Evolutionary conservation across 2,888 invertebrate genomes (phyloP).

Genomic region (Salpingus planirostris): DNA sequence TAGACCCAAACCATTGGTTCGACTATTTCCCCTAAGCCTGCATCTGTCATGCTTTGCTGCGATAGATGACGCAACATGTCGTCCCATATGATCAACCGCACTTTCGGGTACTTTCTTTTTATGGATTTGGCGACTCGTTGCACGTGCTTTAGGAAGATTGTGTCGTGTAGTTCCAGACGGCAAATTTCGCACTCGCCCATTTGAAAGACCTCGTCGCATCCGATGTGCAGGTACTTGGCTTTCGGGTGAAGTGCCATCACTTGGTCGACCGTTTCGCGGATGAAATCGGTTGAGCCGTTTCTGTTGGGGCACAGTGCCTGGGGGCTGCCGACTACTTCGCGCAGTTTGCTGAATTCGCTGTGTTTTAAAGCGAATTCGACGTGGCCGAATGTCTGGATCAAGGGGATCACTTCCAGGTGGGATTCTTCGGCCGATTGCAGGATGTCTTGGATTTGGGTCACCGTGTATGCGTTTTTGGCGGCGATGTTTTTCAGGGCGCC

Average conservation of each 20-base stretch:
- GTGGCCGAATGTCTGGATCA: constrained; percentile 71
- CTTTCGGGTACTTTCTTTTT: constrained; percentile 47
- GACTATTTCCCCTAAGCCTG: constrained; percentile 55
- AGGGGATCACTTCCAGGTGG: constrained; percentile 60
- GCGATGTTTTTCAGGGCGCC: constrained; percentile 48
- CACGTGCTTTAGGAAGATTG: constrained; percentile 56
- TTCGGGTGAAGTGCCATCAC: constrained; percentile 33
- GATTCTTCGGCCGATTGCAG: constrained; percentile 48
- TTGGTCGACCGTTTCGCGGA: constrained; percentile 63
- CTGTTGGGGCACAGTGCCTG: constrained; percentile 65
- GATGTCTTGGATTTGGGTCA: constrained; percentile 48
- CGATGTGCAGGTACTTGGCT: constrained; percentile 55
- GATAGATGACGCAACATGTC: constrained; percentile 66
- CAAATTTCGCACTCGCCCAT: constrained; percentile 60
- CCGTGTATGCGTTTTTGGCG: constrained; percentile 53
- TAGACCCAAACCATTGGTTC: constrained; percentile 81
- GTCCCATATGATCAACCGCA: constrained; percentile 67
- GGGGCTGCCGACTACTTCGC: constrained; percentile 59
- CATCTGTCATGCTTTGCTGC: constrained; percentile 50
- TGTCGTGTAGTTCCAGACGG: constrained; percentile 44
- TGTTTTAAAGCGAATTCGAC: constrained; percentile 65
- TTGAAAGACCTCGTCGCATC: constrained; percentile 66
- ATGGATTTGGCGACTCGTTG: constrained; percentile 52
- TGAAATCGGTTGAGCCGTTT: constrained; percentile 50
- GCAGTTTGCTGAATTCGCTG: constrained; percentile 50